Evolutionary conservation across 1,140 invertebrate genomes (phyloP).

Genomic region (Vanessa atalanta): DNA sequence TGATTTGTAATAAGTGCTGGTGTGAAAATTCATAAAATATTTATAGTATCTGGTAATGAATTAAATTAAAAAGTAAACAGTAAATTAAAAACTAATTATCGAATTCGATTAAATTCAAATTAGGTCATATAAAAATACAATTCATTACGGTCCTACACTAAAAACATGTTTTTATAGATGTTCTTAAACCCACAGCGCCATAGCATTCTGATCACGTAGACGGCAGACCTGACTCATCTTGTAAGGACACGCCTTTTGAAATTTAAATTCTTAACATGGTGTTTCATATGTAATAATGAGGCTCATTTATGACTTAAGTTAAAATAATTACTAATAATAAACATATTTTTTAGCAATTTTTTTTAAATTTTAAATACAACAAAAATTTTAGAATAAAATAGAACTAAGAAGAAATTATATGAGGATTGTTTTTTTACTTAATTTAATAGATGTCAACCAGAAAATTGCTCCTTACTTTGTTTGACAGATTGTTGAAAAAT

Average conservation of each 20-base stretch:
- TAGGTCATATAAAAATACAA: constrained; percentile 36
- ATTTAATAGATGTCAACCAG: too few species aligned
- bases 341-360: too few species aligned
- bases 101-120: constrained; percentile 24
- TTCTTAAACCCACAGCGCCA: constrained; percentile 23
- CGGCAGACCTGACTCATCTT: constrained; percentile 57
- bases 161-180: constrained; percentile 41
- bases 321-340: neutral
- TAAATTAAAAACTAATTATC: neutral
- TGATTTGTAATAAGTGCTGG: neutral
- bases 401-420: too few species aligned
- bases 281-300: constrained; percentile 23
- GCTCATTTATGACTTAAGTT: constrained; percentile 5
- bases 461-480: too few species aligned
- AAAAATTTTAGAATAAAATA: neutral
- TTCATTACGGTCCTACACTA: constrained; percentile 33
- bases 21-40: neutral
- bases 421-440: too few species aligned
- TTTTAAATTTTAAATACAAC: neutral
- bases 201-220: constrained; percentile 60
- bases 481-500: too few species aligned
- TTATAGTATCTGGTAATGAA: neutral
- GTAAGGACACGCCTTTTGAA: constrained; percentile 45
- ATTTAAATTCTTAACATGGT: constrained; percentile 53
- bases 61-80: too few species aligned